Percentiles rank a stretch among this genome's conserved stretches.
Conservation (phyloP, 2,797 vertebrate genomes). For the Diplodus sargus region DNA sequence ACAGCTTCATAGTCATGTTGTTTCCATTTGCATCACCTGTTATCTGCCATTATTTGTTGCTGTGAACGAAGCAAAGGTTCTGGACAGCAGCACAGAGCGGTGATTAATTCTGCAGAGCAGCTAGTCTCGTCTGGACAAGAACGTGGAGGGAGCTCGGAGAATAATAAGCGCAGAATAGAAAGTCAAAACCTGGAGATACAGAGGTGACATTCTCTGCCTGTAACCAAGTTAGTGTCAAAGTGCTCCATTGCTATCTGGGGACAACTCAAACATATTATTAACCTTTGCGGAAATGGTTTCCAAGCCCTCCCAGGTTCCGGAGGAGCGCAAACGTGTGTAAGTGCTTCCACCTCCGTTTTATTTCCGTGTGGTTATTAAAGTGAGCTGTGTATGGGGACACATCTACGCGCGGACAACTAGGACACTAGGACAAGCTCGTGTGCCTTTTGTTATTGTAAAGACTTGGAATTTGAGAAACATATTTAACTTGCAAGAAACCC, state of each 20-base stretch:
- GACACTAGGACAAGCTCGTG: not conserved
- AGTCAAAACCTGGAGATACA: constrained; percentile 65
- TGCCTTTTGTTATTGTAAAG: not conserved
- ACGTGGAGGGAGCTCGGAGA: constrained; percentile 19
- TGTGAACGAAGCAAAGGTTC: not conserved
- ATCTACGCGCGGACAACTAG: not conserved
- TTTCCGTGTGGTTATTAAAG: constrained; percentile 30
- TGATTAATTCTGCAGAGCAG: constrained; percentile 49
- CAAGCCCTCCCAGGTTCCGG: constrained; percentile 34
- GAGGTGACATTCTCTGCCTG: constrained; percentile 66
- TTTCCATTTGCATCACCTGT: constrained; percentile 23
- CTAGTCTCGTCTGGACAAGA: constrained; percentile 44
- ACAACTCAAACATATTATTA: constrained; percentile 73
- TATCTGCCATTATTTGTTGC: constrained; percentile 20
- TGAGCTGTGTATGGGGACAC: not conserved
- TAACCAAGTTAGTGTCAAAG: constrained; percentile 62
- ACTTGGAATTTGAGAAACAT: not conserved
- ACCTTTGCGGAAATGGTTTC: constrained; percentile 72
- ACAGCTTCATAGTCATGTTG: not conserved
- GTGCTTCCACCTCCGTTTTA: constrained; percentile 15
- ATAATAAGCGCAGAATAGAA: constrained; percentile 56
- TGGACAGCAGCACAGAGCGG: constrained; percentile 8
- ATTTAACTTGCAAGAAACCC: not conserved
- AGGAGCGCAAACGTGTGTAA: not conserved
- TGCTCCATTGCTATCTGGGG: constrained; percentile 39